Conservation (phyloP, 2,113 vertebrate species). For the Nothobranchius furzeri region DNA sequence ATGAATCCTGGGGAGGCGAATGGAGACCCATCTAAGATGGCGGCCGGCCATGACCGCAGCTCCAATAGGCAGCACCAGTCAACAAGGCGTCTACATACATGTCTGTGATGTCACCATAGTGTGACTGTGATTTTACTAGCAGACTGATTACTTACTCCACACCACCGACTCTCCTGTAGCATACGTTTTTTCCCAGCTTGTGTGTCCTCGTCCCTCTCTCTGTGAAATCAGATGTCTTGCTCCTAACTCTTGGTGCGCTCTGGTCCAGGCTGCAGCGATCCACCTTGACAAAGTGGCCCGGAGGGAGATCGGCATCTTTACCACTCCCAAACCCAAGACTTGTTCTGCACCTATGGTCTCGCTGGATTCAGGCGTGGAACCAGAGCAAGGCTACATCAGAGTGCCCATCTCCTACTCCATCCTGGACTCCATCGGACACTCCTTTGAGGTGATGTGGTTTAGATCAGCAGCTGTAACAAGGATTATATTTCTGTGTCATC, state of each 20-base stretch:
- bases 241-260: conserved; percentile 4
- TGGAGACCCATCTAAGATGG: no score
- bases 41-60: no score
- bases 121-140: no score
- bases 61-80: no score
- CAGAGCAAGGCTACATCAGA: conserved; percentile 74
- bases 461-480: not conserved
- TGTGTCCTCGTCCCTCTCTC: no score
- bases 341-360: conserved; percentile 66
- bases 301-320: conserved; percentile 82
- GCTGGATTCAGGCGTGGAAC: conserved; percentile 69
- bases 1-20: no score
- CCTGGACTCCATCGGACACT: conserved; percentile 87
- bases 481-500: not conserved
- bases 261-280: conserved; percentile 81
- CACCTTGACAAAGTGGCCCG: conserved; percentile 88
- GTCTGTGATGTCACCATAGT: no score
- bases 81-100: no score
- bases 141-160: no score
- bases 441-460: conserved; percentile 77
- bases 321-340: conserved; percentile 62
- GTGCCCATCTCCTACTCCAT: conserved; percentile 82
- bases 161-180: no score
- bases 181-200: no score
- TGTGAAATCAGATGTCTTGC: no score